Base-by-base conservation (phyloP, 2,888 invertebrate species). In the Patella ulyssiponensis region DNA sequence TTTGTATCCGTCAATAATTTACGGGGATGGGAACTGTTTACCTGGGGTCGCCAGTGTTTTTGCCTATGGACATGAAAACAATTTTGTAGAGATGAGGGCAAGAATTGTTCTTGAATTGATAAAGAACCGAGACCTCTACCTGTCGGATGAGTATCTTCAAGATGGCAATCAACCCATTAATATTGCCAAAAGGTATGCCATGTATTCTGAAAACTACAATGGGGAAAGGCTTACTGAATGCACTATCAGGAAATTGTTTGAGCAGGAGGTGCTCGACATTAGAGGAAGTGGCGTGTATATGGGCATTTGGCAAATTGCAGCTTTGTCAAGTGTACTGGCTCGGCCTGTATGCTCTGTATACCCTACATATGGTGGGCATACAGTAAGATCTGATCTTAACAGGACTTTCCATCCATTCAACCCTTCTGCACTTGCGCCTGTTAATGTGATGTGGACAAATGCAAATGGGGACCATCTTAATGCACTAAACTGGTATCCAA, bases 331-430 rank as follows among this genome's bases (percentile, higher is more conserved):
- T 77, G 74, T 79, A 51, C 73, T 79, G 54, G 17, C 72, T 77
- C 69, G 64, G 69, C 74, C 74, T 72, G 69, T 75, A n/a, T 74
- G 33, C 33, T 79, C 79, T 76, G 52, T 79, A 44, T 78, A 53
- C 83, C 81, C 73, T 83, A 83, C 74, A 77, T 76, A 3, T 79
- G 78, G 56, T 81, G 82, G 1, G 81, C 82, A 44, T 83, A 82
- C 78, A 79, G 76, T 69, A 79, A 79, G 71, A 51, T 80, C 2
- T 56, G 75, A 5, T 7, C 54, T 53, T 44, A 14, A 74, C 69
- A 56, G 14, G 73, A 51, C 20, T 14, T 74, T 20, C 75, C 77
- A 54, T 76, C 77, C 58, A 58, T 79, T 20, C 82, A 83, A 33
- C 79, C 69, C 71, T 82, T 79, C 33, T 82, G 81, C 9, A 80